Percentiles rank a stretch among this genome's conserved stretches.
Evolutionary conservation across 2,888 invertebrate species (phyloP).

Genomic region (Ramazzottius varieornatus): DNA sequence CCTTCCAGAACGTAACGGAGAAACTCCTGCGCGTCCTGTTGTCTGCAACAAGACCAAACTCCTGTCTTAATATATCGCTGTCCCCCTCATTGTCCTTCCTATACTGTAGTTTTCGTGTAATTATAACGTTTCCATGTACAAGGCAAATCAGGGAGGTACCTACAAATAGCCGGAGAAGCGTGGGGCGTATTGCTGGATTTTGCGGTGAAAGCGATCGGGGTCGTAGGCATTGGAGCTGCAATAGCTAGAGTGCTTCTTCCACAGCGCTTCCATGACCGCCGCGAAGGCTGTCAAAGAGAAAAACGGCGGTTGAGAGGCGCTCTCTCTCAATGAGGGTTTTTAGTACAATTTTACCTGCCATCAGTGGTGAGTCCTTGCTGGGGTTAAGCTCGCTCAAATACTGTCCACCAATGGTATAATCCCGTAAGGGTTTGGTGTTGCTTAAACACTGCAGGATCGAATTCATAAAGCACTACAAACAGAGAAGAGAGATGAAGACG

Average conservation of each 20-base stretch:
- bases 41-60: slow-evolving; percentile 23
- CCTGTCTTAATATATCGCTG: background rate
- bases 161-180: slow-evolving; percentile 3
- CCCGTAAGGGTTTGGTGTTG: slow-evolving; percentile 47
- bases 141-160: background rate
- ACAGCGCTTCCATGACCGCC: slow-evolving; percentile 42
- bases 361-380: slow-evolving; percentile 55
- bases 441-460: slow-evolving; percentile 60
- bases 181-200: slow-evolving; percentile 1
- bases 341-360: slow-evolving; percentile 36
- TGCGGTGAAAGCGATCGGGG: slow-evolving; percentile 32
- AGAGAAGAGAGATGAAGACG: slow-evolving; percentile 7
- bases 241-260: slow-evolving; percentile 27
- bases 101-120: too few relatives aligned
- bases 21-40: slow-evolving; percentile 74
- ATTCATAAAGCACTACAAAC: slow-evolving; percentile 53
- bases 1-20: slow-evolving; percentile 60
- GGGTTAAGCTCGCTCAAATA: slow-evolving; percentile 44
- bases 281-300: slow-evolving; percentile 34
- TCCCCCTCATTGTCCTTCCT: too few relatives aligned
- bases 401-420: slow-evolving; percentile 40
- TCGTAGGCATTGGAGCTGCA: slow-evolving; percentile 30
- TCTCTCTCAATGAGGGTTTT: background rate
- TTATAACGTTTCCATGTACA: too few relatives aligned
- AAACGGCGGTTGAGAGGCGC: background rate